Evolutionary conservation across 2,113 vertebrate genomes (phyloP).

Genomic region (Elephantulus edwardii): DNA sequence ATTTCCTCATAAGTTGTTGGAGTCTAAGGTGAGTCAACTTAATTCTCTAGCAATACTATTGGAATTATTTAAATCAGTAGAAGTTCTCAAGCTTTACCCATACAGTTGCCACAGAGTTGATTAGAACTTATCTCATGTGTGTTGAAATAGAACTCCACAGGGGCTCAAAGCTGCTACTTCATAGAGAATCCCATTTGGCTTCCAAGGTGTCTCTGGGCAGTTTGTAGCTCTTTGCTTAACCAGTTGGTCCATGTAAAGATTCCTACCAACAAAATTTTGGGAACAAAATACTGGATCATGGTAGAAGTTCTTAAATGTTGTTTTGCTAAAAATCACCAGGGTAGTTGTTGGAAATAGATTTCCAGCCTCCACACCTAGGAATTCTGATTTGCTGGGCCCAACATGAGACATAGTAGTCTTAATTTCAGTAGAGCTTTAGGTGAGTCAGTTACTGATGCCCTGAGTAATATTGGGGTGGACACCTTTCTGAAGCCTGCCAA

Average conservation of each 20-base stretch:
- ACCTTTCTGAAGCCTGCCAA: too few relatives aligned
- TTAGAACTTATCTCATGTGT: not conserved
- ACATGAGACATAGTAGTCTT: too few relatives aligned
- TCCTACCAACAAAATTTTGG: not conserved
- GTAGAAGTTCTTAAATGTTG: not conserved
- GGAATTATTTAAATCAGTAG: not conserved
- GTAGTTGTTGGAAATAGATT: not conserved
- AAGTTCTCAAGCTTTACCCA: not conserved
- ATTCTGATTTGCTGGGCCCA: not conserved
- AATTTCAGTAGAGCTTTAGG: too few relatives aligned
- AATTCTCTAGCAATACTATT: not conserved
- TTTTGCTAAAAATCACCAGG: not conserved
- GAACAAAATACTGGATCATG: not conserved
- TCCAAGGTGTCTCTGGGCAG: not conserved
- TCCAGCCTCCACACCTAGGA: not conserved
- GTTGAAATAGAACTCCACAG: not conserved
- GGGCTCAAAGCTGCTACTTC: not conserved
- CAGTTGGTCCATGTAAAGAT: not conserved
- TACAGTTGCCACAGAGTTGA: not conserved
- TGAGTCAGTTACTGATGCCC: too few relatives aligned
- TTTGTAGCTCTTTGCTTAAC: not conserved
- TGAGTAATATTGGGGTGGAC: too few relatives aligned
- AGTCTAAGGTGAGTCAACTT: not conserved
- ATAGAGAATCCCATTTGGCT: not conserved
- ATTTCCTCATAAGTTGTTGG: not conserved